These are phyloP conservation scores for Platorchestia sp. DNA, from an alignment of 1,140 invertebrate species.

Conservation along the genomic window DNA sequence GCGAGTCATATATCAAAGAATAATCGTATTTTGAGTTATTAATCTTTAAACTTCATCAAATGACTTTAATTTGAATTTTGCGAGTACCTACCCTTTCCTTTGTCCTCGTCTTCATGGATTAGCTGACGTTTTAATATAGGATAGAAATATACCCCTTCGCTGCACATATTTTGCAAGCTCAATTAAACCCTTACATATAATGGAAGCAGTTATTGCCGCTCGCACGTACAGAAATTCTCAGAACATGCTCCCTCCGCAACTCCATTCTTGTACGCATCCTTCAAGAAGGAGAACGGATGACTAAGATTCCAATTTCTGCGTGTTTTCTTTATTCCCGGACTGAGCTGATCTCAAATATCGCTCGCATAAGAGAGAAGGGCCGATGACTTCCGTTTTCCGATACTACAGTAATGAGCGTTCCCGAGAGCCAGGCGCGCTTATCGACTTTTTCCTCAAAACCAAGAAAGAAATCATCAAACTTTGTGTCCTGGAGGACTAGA, in stretches of 20 bases:
- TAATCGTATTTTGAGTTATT: too few relatives aligned
- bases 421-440: background rate
- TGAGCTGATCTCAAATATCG: background rate
- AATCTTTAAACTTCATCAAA: too few relatives aligned
- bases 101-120: too few relatives aligned
- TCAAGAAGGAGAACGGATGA: background rate
- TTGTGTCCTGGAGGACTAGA: background rate
- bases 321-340: background rate
- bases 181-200: too few relatives aligned
- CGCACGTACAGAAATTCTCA: background rate
- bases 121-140: too few relatives aligned
- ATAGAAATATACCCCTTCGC: too few relatives aligned
- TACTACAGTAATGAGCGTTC: slow-evolving; percentile 22
- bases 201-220: background rate
- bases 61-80: too few relatives aligned
- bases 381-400: slow-evolving; percentile 42
- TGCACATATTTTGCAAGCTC: too few relatives aligned
- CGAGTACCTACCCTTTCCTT: too few relatives aligned
- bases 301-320: background rate
- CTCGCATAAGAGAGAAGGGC: slow-evolving; percentile 3
- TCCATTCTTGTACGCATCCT: background rate
- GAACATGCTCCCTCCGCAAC: background rate
- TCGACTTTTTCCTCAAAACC: background rate
- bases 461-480: slow-evolving; percentile 2
- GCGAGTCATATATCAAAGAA: too few relatives aligned